Evolutionary conservation across 2,797 vertebrate species (phyloP).

Genomic region (Chaenodraco wilsoni): DNA sequence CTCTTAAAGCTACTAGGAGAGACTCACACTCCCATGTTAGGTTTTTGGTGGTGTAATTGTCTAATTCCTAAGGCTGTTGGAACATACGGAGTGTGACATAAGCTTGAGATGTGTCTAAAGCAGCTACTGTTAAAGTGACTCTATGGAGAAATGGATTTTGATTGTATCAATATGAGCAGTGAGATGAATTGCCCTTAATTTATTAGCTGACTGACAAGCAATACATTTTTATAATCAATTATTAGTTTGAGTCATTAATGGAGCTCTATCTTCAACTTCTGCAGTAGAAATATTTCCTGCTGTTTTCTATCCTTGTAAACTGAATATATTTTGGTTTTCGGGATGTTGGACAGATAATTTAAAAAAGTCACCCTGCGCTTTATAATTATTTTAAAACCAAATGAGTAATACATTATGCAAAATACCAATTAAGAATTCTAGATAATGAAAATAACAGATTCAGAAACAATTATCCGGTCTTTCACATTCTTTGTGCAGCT

Average conservation of each 20-base stretch:
- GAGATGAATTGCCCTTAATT: neutral
- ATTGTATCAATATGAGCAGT: neutral
- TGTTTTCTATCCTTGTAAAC: neutral
- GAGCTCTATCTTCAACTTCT: neutral
- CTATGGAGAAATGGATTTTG: neutral
- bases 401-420: neutral
- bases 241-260: neutral
- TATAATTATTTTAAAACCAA: neutral
- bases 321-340: neutral
- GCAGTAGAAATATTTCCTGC: neutral
- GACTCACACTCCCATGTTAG: neutral
- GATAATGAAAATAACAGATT: neutral
- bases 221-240: too few relatives aligned
- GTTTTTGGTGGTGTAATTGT: neutral
- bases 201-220: neutral
- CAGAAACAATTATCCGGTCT: too few relatives aligned
- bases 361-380: neutral
- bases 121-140: neutral
- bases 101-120: too few relatives aligned
- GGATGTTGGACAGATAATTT: neutral
- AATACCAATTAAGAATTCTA: neutral
- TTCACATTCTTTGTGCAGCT: too few relatives aligned
- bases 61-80: neutral
- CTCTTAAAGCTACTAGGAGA: conserved; percentile 11
- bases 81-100: neutral